These are phyloP conservation scores for Plebejus argus DNA, from an alignment of 2,888 invertebrate genomes.

Conservation along the genomic window DNA sequence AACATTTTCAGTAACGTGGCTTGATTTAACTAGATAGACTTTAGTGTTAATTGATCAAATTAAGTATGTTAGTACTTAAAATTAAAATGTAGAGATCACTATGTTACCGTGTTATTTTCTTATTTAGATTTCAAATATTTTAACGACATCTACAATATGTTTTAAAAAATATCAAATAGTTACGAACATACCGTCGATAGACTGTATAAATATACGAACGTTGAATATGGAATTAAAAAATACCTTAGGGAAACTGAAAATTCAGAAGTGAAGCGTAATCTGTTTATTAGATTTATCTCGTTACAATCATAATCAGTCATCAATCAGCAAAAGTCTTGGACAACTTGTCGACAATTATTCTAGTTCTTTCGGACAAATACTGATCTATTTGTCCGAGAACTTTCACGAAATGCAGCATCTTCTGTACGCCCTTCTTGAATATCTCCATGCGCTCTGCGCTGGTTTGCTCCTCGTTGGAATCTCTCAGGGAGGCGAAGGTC, in stretches of 20 bases:
- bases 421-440: conserved; percentile 71
- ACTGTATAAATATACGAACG: no score
- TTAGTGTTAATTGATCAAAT: not conserved
- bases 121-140: not conserved
- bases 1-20: not conserved
- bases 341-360: conserved; percentile 68
- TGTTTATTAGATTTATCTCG: not conserved
- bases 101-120: no score
- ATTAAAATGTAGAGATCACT: not conserved
- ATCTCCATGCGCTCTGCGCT: conserved; percentile 69
- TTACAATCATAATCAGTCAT: not conserved
- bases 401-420: conserved; percentile 69
- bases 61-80: no score
- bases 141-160: not conserved
- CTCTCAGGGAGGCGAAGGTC: conserved; percentile 50
- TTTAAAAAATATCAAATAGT: not conserved
- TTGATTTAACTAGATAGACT: not conserved
- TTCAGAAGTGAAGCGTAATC: not conserved
- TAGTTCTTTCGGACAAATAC: conserved; percentile 67
- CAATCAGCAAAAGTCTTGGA: conserved; percentile 63
- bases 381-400: conserved; percentile 69
- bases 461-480: conserved; percentile 54
- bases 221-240: not conserved
- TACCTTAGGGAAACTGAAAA: not conserved
- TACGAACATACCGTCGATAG: no score